Evolutionary conservation across 2,797 vertebrate species (phyloP), one percentile per base, ranked within the genome.

Genomic region (Onychomys torridus): DNA sequence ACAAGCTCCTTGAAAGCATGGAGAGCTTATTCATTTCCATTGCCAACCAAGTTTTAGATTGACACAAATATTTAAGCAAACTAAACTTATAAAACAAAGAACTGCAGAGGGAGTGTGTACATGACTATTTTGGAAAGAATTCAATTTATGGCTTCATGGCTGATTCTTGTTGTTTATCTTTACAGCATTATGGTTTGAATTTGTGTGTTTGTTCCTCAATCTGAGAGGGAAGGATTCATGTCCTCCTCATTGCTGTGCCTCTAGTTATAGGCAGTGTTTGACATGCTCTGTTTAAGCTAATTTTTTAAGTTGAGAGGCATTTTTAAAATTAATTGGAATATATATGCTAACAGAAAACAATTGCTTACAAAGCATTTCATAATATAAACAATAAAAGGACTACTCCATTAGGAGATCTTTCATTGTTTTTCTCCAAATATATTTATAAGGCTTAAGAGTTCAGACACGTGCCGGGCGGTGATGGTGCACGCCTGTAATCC

Each of bases 301-400:
- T 29, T 32, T 46, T 81, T 27, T 52, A 79, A 55, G 49, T 21
- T 77, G 76, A 77, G 43, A 52, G 7, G 10, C 13, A 77, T 76
- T 76, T 77, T 21, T 17, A 77, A 77, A 49, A 8, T 49, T 29
- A 77, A 77, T 77, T 81, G 52, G 89, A 91, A 69, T 79, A 23
- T 73, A 25, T 40, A 73, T 73, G n/a, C 19, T 12, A 40, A 40
- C n/a, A 73, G 37, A n/a, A 73, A 73, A 23, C 9, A 71, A 86
- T 46, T 40, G 67, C 37, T 93, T 65, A 37, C 27, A 29, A 71
- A 86, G 6, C 43, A 93, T n/a, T 69, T 69, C 65, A 69, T 34
- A 69, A 76, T 69, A 79, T 55, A 94, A 86, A 43, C 57, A 96
- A 89, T 7, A 57, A 93, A 88, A 19, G 49, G 32, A 43, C 34